Evolutionary conservation across 1,140 invertebrate genomes (phyloP).

Genomic region (Cyphomyrmex costatus): DNA sequence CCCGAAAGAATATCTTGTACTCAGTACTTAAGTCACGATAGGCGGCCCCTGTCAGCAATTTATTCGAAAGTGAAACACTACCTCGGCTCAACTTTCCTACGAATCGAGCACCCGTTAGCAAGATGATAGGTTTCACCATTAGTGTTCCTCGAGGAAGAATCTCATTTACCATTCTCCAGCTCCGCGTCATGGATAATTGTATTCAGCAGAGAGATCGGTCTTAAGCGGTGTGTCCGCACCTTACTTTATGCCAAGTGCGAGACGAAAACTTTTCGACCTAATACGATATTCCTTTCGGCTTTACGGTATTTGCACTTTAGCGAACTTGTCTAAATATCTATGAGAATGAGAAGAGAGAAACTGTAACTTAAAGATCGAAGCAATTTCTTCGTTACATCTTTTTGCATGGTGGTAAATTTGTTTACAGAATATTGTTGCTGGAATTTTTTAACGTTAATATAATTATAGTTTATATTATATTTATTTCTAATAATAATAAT

Average conservation of each 20-base stretch:
- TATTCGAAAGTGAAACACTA: conserved; percentile 28
- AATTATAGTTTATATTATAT: background rate
- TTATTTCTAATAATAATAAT: background rate
- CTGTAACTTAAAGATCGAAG: background rate
- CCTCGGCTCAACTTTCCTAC: conserved; percentile 64
- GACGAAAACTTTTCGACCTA: conserved; percentile 78
- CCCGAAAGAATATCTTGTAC: background rate
- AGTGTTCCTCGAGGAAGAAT: conserved; percentile 42
- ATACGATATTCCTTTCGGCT: conserved; percentile 73
- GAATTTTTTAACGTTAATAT: background rate
- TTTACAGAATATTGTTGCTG: background rate
- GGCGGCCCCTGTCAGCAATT: background rate
- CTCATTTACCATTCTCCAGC: conserved; percentile 61
- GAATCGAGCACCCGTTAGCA: conserved; percentile 71
- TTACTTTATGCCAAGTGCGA: conserved; percentile 5
- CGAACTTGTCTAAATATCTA: conserved; percentile 72
- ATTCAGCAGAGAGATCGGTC: conserved; percentile 77
- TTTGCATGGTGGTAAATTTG: background rate
- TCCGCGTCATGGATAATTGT: conserved; percentile 73
- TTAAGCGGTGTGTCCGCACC: conserved; percentile 65
- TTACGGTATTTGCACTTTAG: conserved; percentile 67
- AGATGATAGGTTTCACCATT: conserved; percentile 36
- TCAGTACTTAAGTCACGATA: background rate
- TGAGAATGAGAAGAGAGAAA: conserved; percentile 18
- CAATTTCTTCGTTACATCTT: background rate